Evolutionary conservation across 2,797 vertebrate genomes (phyloP).

Genomic region (Lithobates sylvaticus): DNA sequence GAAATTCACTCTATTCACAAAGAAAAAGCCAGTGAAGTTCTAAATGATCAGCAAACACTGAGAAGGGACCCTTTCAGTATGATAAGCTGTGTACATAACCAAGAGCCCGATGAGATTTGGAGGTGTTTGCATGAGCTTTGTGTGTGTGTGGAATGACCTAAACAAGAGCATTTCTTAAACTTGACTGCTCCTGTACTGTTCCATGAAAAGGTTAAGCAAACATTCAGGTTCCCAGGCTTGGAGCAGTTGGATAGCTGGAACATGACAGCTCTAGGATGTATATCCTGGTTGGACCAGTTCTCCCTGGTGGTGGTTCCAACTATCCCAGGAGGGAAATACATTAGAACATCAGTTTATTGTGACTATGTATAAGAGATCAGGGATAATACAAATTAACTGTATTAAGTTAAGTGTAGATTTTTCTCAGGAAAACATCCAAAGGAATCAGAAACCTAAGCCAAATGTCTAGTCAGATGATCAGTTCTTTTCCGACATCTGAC

Average conservation of each 20-base stretch:
- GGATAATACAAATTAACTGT: background rate
- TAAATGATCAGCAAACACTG: slow-evolving; percentile 31
- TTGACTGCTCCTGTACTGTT: slow-evolving; percentile 47
- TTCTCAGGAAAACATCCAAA: background rate
- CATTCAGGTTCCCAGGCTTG: slow-evolving; percentile 55
- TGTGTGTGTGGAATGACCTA: slow-evolving; percentile 39
- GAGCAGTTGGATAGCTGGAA: slow-evolving; percentile 8
- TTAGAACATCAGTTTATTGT: background rate
- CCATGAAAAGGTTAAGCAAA: slow-evolving; percentile 60
- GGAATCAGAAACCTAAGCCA: background rate
- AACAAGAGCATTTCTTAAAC: slow-evolving; percentile 48
- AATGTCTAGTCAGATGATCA: background rate
- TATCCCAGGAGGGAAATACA: slow-evolving; percentile 5
- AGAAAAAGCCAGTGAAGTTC: slow-evolving; percentile 2
- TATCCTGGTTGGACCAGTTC: slow-evolving; percentile 56
- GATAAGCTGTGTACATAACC: slow-evolving; percentile 39
- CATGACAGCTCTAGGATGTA: slow-evolving; percentile 59
- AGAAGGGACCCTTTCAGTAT: slow-evolving; percentile 17
- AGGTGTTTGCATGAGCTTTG: slow-evolving; percentile 45
- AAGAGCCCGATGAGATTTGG: slow-evolving; percentile 20
- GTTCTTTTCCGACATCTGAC: too few species aligned
- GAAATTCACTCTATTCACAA: background rate
- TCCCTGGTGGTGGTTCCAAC: slow-evolving; percentile 27
- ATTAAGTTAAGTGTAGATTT: background rate
- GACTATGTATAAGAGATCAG: background rate